Percentiles rank a stretch among this genome's conserved stretches.
These are phyloP conservation scores for Ditylenchus dipsaci DNA, from an alignment of 1,140 invertebrate species.

Conservation along the genomic window DNA sequence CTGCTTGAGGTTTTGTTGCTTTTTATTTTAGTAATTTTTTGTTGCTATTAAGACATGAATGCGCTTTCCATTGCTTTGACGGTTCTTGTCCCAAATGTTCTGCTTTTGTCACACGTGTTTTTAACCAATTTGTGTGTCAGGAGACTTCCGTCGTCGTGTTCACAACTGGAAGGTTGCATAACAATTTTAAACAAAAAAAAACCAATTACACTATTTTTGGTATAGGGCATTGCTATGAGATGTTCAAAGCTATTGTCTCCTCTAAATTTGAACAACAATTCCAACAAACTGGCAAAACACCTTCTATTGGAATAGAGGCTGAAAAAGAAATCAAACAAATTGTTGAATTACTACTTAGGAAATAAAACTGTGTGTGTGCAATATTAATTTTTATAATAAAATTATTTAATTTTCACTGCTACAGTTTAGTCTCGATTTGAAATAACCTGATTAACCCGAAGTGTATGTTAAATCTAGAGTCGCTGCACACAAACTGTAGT, in stretches of 20 bases:
- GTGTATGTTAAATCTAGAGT: too few species aligned
- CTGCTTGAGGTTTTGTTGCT: slow-evolving; percentile 28
- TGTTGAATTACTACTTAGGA: too few species aligned
- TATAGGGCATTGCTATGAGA: slow-evolving; percentile 52
- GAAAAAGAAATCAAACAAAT: background rate
- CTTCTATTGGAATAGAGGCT: slow-evolving; percentile 39
- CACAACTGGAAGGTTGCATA: slow-evolving; percentile 30
- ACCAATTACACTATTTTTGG: slow-evolving; percentile 5
- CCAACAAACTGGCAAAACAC: slow-evolving; percentile 23
- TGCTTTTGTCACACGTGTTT: slow-evolving; percentile 48
- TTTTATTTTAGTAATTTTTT: background rate
- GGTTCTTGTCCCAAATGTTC: slow-evolving; percentile 49
- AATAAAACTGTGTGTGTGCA: too few species aligned
- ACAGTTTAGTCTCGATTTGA: too few species aligned
- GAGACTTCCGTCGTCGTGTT: slow-evolving; percentile 41
- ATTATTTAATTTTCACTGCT: too few species aligned
- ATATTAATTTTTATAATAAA: too few species aligned
- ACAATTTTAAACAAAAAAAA: background rate
- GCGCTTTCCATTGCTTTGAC: slow-evolving; percentile 52
- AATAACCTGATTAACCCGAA: too few species aligned
- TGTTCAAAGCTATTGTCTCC: slow-evolving; percentile 44
- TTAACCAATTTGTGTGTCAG: slow-evolving; percentile 51
- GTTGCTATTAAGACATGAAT: slow-evolving; percentile 28
- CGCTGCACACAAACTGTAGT: too few species aligned
- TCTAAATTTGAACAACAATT: slow-evolving; percentile 43